Evolutionary conservation across 2,888 invertebrate genomes (phyloP).

Genomic region (Lysandra bellargus): DNA sequence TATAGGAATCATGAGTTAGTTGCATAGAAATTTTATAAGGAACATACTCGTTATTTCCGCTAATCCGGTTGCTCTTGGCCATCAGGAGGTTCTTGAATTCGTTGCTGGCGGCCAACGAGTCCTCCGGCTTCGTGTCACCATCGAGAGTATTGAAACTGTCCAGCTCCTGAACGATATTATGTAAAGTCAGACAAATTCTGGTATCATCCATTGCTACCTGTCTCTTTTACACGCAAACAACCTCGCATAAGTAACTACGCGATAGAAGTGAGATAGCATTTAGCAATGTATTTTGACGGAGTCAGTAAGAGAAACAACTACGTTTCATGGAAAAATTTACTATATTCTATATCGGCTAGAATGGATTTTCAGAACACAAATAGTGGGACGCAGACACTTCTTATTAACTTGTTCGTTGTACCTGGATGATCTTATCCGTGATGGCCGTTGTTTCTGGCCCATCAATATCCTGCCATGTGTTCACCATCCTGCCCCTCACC

Average conservation of each 20-base stretch:
- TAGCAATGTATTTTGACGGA: no score
- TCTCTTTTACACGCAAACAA: not conserved
- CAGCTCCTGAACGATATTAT: constrained; percentile 47
- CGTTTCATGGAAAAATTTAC: no score
- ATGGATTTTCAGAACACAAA: not conserved
- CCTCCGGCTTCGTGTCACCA: constrained; percentile 28
- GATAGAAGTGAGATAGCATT: no score
- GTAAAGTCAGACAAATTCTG: not conserved
- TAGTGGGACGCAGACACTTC: not conserved
- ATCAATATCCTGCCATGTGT: constrained; percentile 53
- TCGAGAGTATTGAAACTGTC: constrained; percentile 42
- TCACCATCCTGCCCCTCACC: constrained; percentile 49
- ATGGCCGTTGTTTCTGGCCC: constrained; percentile 46
- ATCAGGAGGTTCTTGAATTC: constrained; percentile 35
- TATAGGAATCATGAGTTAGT: no score
- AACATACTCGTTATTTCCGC: constrained; percentile 55
- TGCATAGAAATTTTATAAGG: not conserved
- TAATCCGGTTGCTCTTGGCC: constrained; percentile 43
- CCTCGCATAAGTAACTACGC: no score
- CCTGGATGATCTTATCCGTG: constrained; percentile 53
- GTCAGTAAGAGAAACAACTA: not conserved
- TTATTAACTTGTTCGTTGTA: constrained; percentile 35
- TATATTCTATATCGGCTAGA: not conserved
- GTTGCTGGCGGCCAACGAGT: constrained; percentile 2
- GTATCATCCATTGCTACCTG: not conserved